Evolutionary conservation across 2,797 vertebrate genomes (phyloP), one percentile per base, ranked within the genome.

Genomic region (Coregonus sp.): DNA sequence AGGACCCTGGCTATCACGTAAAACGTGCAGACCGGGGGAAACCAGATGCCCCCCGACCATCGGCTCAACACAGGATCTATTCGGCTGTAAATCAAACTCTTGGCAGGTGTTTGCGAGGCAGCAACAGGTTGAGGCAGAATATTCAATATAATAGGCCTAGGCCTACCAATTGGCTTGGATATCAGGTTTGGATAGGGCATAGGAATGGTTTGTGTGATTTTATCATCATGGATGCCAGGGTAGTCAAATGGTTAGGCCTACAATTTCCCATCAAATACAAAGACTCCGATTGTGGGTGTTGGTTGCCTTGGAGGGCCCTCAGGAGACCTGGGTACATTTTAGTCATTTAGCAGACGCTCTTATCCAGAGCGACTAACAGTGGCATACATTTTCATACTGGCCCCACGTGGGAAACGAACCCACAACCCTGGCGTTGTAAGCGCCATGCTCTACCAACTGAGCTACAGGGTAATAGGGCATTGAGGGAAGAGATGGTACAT

Each of bases 1-100:
- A 86, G 87, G 93, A 94, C 89, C 90, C 91, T 74, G 73, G 91
- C 88, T 94, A 93, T 95, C 94, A 86, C 82, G 79, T 95, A 76
- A 88, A 93, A 88, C 82, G 82, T 73, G 82, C 82, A 80, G 85
- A 84, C 77, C 4, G 73, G 85, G 84, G 73, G 93, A 92, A 93
- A 94, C 89, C 83, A 85, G 92, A 94, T 78, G 90, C 91, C 81
- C 80, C 20, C 70, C 25, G 87, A 81, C 84, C 81, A 86, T 87
- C 85, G 75, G 80, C 79, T 86, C 81, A 84, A 78, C 86, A 91
- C 75, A 54, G 80, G 66, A 73, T 75, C 85, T 82, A 90, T 89
- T 91, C 81, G 90, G 50, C 89, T 87, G 90, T 89, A 90, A 86
- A 50, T 91, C 90, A 89, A 69, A 79, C 2, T 18, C 56, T 51